Evolutionary conservation across 2,888 invertebrate species (phyloP).

Genomic region (Cephus spinipes): DNA sequence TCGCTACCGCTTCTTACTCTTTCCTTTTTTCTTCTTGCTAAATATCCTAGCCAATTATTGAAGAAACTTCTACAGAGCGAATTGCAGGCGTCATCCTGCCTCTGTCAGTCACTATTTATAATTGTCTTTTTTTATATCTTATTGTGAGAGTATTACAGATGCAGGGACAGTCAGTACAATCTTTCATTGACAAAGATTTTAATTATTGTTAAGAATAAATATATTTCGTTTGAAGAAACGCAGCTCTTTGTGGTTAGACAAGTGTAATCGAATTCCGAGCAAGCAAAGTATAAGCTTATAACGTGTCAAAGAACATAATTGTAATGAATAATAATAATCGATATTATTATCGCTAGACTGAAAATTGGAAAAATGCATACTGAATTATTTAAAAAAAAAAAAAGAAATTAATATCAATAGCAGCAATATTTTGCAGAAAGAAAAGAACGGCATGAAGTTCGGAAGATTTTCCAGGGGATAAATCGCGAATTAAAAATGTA

Average conservation of each 20-base stretch:
- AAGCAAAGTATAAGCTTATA: neutral
- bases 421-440: no score
- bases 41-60: conserved; percentile 4
- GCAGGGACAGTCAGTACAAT: neutral
- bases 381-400: no score
- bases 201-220: neutral
- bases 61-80: neutral
- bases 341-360: no score
- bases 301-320: no score
- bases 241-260: neutral
- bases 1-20: conserved; percentile 49
- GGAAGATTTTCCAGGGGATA: no score
- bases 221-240: neutral
- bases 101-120: neutral
- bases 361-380: no score
- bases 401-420: no score
- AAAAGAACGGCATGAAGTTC: no score
- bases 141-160: no score
- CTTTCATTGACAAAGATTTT: neutral
- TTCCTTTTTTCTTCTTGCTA: conserved; percentile 35
- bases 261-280: neutral
- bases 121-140: neutral
- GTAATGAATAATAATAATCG: no score
- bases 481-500: neutral
- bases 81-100: neutral